Evolutionary conservation across 1,140 invertebrate species (phyloP).

Genomic region (Aphelenchoides fujianensis): DNA sequence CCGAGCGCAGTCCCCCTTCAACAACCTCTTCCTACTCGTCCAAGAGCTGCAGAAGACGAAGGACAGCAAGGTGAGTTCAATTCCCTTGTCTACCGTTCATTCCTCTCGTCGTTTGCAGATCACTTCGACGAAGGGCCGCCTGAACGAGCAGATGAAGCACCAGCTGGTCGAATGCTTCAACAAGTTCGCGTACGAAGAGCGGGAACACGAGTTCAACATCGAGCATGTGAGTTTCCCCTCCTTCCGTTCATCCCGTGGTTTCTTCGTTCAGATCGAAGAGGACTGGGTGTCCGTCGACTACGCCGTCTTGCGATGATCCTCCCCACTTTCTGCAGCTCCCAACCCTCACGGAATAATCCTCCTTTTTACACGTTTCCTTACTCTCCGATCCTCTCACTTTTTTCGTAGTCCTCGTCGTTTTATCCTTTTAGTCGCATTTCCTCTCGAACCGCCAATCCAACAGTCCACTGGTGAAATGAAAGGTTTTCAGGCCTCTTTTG

Average conservation of each 20-base stretch:
- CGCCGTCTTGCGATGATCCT: not conserved
- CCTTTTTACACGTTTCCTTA: too few species aligned
- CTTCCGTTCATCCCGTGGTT: not conserved
- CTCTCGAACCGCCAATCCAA: not conserved
- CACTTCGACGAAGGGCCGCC: not conserved
- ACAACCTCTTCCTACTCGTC: not conserved
- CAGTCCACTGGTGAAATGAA: too few species aligned
- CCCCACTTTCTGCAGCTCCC: not conserved
- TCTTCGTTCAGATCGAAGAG: constrained; percentile 17
- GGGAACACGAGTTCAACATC: constrained; percentile 1
- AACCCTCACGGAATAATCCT: too few species aligned
- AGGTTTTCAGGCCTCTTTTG: too few species aligned
- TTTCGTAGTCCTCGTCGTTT: too few species aligned
- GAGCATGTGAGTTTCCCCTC: constrained; percentile 11
- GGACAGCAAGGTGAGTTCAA: not conserved
- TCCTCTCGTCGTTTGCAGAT: not conserved
- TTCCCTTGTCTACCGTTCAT: constrained; percentile 8
- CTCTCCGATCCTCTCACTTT: too few species aligned
- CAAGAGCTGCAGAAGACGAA: constrained; percentile 19
- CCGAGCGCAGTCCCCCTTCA: not conserved
- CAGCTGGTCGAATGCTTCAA: not conserved
- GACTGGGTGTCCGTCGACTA: constrained; percentile 19
- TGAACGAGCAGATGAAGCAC: constrained; percentile 20
- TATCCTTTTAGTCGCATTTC: not conserved
- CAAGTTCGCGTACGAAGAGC: constrained; percentile 6